A percentile compares a stretch with the other conserved stretches of the same genome.
Evolutionary conservation across 2,113 vertebrate genomes (phyloP).

Genomic region (Macroglossus sobrinus): DNA sequence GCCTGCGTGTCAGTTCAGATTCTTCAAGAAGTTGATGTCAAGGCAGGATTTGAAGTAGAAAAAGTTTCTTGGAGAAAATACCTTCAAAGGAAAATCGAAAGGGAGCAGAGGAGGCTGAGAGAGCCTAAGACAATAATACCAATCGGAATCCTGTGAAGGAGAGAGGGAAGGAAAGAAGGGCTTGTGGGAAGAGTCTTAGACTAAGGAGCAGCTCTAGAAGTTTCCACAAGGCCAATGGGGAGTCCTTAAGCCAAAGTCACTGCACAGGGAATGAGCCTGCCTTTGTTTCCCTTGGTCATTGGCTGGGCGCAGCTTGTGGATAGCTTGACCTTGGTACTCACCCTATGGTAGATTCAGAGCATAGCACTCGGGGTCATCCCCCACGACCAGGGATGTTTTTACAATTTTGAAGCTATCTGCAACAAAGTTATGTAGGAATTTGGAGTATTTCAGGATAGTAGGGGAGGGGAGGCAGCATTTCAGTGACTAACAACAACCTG

Average conservation of each 20-base stretch:
- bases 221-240: background rate
- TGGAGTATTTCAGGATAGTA: background rate
- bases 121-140: background rate
- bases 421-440: background rate
- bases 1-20: background rate
- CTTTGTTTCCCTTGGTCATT: background rate
- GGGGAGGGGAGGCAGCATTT: background rate
- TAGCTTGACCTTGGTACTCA: no score
- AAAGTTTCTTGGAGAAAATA: background rate
- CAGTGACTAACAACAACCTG: background rate
- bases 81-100: background rate
- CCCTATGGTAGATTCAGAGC: background rate
- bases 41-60: background rate
- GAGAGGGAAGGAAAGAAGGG: background rate
- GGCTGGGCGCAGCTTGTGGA: background rate
- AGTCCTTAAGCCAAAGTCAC: background rate
- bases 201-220: background rate
- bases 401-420: background rate
- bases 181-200: background rate
- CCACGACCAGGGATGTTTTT: background rate
- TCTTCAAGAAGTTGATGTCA: background rate
- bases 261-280: background rate
- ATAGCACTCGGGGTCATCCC: no score
- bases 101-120: background rate
- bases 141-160: background rate